Evolutionary conservation across 2,888 invertebrate genomes (phyloP).

Genomic region (Microctonus aethiopoides): DNA sequence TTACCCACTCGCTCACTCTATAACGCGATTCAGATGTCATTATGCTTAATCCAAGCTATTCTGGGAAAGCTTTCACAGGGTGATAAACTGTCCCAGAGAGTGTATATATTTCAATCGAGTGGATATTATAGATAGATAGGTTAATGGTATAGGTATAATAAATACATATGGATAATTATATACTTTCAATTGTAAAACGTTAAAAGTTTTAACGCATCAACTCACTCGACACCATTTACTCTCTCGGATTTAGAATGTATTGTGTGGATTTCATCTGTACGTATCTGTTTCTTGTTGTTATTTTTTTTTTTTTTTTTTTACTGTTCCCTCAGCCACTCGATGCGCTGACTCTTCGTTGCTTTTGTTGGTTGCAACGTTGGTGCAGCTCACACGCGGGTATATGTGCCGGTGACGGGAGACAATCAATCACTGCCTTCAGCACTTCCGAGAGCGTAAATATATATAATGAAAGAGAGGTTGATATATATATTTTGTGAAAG

Average conservation of each 20-base stretch:
- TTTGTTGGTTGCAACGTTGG: slow-evolving; percentile 56
- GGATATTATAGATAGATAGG: too few species aligned
- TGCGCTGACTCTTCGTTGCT: slow-evolving; percentile 57
- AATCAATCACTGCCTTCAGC: slow-evolving; percentile 60
- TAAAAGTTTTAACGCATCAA: not conserved
- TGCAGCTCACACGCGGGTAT: slow-evolving; percentile 8
- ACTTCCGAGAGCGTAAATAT: slow-evolving; percentile 38
- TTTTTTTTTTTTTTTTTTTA: not conserved
- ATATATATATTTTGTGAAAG: slow-evolving; percentile 1
- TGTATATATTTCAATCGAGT: not conserved
- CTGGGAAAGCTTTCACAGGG: not conserved
- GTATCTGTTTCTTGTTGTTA: too few species aligned
- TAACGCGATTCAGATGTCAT: slow-evolving; percentile 62
- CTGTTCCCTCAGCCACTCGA: not conserved
- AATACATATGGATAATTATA: too few species aligned
- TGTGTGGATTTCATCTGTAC: not conserved
- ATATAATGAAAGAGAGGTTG: slow-evolving; percentile 51
- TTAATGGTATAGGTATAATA: too few species aligned
- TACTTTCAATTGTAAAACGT: not conserved
- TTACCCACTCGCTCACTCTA: slow-evolving; percentile 63
- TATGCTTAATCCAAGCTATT: slow-evolving; percentile 53
- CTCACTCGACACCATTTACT: not conserved
- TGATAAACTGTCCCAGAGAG: not conserved
- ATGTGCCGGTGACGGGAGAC: slow-evolving; percentile 63
- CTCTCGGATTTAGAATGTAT: not conserved